Conservation (phyloP, 2,113 vertebrate genomes). For the Elephas maximus region DNA sequence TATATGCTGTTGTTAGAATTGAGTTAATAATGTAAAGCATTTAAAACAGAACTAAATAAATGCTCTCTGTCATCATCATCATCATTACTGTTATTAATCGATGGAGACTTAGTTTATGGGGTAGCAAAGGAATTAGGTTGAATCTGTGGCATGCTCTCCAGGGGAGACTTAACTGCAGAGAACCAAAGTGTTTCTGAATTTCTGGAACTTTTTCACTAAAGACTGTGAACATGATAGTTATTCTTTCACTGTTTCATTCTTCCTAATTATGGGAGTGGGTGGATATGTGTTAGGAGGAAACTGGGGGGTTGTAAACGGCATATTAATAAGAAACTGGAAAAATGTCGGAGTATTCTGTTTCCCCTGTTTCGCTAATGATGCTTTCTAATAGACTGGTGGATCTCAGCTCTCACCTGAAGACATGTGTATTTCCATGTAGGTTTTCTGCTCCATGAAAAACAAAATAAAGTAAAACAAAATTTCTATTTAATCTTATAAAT, state of each 20-base stretch:
- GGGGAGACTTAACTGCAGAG: neutral
- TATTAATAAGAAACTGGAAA: neutral
- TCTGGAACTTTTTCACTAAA: neutral
- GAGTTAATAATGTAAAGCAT: neutral
- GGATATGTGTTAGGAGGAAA: constrained; percentile 40
- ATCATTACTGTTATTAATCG: neutral
- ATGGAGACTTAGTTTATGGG: neutral
- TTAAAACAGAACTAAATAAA: neutral
- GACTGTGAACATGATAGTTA: neutral
- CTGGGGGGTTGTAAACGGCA: neutral
- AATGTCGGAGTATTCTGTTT: neutral
- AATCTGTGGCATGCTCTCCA: rapidly evolving
- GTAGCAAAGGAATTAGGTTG: neutral
- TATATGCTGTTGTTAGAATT: neutral
- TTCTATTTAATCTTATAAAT: neutral
- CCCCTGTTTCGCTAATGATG: neutral
- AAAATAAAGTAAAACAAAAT: neutral
- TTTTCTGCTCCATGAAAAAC: neutral
- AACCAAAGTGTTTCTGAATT: neutral
- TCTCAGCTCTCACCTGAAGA: neutral
- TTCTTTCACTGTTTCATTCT: neutral
- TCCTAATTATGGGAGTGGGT: constrained; percentile 3
- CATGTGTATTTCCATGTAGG: neutral
- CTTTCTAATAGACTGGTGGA: neutral
- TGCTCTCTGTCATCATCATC: neutral